Base-by-base conservation (phyloP, 2,113 vertebrate genomes). In the Periophthalmodon schlosseri region DNA sequence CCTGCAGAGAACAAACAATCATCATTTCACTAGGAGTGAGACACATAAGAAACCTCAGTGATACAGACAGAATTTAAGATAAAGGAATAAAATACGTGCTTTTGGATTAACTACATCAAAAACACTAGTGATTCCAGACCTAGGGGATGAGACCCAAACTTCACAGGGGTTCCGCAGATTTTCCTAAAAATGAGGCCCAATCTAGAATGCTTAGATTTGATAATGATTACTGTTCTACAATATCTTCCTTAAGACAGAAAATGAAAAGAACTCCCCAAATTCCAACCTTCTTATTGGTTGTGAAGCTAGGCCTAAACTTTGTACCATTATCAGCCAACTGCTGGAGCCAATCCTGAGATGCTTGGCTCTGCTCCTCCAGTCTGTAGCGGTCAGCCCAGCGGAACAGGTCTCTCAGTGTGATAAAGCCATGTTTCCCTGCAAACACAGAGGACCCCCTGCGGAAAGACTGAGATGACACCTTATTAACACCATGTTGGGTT, bases 361-460 rank as follows among this genome's bases (percentile, higher is more conserved):
- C 77, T 49, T 95, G 93, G 0, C 83, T 91, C 86, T 95, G 95
- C 49, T 96, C 95, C 77, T 96, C 94, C 83, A 97, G 73, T 47
- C 96, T 89, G 87, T 99, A 99, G 56, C 98, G 94, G 47, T 99
- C 96, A 28, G 96, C 97, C 97, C 98, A 99, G 57, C 98, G 95
- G 82, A 99, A 99, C 33, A 99, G 94, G 83, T 99, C 98, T 73
- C 98, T 89, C 70, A 99, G 91, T 2, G 97, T 99, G 75, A 99
- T 98, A 89, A 97, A 99, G 3, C 98, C 98, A 0, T 98, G 95
- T 78, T 99, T 99, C 80, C 98, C 98, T 20, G 98, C 97, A 92
- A 99, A 99, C 77, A 99, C 96, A 0, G 95, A 96, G 0, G 97
- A 99, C 10, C 96, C 95, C 80, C 96, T 94, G 77, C 98, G 96